These are phyloP conservation scores for Lucilia cuprina DNA, from an alignment of 1,140 invertebrate genomes.

Conservation along the genomic window DNA sequence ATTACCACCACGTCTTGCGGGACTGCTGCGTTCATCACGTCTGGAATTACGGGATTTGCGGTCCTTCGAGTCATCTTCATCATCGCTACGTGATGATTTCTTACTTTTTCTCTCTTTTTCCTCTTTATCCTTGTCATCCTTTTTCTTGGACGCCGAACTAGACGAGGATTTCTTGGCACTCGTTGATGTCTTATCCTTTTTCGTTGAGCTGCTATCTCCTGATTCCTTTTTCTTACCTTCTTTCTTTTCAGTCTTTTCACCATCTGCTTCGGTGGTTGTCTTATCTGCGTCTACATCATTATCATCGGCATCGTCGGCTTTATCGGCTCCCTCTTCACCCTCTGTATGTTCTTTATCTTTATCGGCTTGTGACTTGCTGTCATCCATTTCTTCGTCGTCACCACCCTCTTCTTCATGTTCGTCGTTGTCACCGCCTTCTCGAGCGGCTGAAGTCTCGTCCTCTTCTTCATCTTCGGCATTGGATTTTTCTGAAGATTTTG, in stretches of 20 bases:
- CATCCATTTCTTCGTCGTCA: slow-evolving; percentile 44
- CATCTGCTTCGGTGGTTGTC: slow-evolving; percentile 41
- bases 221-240: slow-evolving; percentile 60
- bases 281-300: slow-evolving; percentile 40
- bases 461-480: slow-evolving; percentile 59
- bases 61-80: slow-evolving; percentile 46
- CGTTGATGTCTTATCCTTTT: slow-evolving; percentile 48
- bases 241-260: slow-evolving; percentile 40
- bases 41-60: slow-evolving; percentile 41
- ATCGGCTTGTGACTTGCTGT: slow-evolving; percentile 53
- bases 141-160: slow-evolving; percentile 41
- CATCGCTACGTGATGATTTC: slow-evolving; percentile 43
- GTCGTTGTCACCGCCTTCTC: slow-evolving; percentile 57
- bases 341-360: slow-evolving; percentile 62
- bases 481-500: slow-evolving; percentile 54
- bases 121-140: slow-evolving; percentile 53
- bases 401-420: slow-evolving; percentile 52
- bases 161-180: slow-evolving; percentile 48
- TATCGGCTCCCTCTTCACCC: slow-evolving; percentile 43
- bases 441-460: slow-evolving; percentile 48
- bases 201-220: slow-evolving; percentile 42
- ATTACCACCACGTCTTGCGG: slow-evolving; percentile 61
- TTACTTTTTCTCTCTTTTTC: slow-evolving; percentile 40
- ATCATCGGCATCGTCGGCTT: slow-evolving; percentile 38
- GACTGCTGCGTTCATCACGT: slow-evolving; percentile 51